These are phyloP conservation scores for Leucosticte australis DNA, from an alignment of 2,113 vertebrate species.

Conservation along the genomic window DNA sequence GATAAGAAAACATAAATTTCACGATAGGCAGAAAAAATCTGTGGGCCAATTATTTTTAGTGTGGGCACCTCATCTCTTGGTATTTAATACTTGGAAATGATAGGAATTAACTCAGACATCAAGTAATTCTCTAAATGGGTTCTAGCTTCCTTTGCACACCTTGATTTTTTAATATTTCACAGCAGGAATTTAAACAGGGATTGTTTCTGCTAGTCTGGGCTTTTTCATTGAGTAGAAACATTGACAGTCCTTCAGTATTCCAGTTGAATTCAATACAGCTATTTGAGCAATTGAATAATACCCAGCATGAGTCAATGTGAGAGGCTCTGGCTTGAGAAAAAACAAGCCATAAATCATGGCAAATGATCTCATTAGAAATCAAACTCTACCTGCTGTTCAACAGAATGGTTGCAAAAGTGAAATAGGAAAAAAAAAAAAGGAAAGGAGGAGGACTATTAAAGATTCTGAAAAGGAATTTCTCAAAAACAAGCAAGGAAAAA, in stretches of 20 bases:
- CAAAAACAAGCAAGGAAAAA: neutral
- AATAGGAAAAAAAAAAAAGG: neutral
- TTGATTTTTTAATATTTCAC: neutral
- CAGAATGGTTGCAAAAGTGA: neutral
- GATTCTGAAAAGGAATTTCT: neutral
- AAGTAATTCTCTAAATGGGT: neutral
- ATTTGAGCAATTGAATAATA: neutral
- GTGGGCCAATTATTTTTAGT: neutral
- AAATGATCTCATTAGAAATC: slow-evolving; percentile 1
- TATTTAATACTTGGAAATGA: neutral
- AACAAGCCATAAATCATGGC: neutral
- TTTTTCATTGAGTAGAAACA: neutral
- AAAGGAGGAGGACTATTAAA: neutral
- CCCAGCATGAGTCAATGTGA: neutral
- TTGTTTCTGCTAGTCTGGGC: neutral
- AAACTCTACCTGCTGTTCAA: neutral
- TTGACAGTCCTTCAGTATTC: neutral
- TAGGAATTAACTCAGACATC: neutral
- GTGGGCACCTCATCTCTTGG: neutral
- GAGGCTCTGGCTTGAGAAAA: neutral
- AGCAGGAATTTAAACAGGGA: neutral
- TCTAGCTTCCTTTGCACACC: neutral
- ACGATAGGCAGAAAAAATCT: neutral
- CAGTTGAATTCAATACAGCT: neutral
- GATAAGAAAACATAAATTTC: neutral